These are phyloP conservation scores for Synergus itoensis DNA, from an alignment of 2,888 invertebrate genomes.

Conservation along the genomic window DNA sequence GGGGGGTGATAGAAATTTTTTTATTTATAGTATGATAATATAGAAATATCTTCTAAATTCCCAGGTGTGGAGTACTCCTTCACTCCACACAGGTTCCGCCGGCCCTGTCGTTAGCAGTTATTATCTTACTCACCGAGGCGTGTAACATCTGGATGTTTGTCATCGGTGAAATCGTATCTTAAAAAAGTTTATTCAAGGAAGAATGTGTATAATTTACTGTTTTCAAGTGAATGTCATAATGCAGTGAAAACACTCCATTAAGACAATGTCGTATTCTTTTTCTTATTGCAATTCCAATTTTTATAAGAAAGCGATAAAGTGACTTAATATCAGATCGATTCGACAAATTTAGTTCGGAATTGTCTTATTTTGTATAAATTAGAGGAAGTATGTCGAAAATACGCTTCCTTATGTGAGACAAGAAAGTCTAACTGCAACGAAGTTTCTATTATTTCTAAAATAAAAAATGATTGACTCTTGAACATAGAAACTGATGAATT, in stretches of 20 bases:
- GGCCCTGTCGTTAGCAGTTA: too few species aligned
- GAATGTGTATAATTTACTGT: neutral
- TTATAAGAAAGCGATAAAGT: neutral
- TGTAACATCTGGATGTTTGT: neutral
- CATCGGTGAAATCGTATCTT: neutral
- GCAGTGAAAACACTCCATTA: neutral
- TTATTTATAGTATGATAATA: too few species aligned
- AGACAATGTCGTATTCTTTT: neutral
- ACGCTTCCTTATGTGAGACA: neutral
- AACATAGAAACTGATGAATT: neutral
- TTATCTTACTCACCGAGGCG: neutral
- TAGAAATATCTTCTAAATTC: too few species aligned
- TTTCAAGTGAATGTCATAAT: neutral
- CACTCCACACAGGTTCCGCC: too few species aligned
- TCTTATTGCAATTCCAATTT: neutral
- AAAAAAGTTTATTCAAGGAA: neutral
- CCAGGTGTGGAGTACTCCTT: too few species aligned
- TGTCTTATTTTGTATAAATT: neutral
- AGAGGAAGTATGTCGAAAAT: conserved; percentile 2
- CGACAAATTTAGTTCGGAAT: neutral
- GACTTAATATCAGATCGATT: neutral
- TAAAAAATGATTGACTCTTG: neutral
- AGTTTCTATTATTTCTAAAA: conserved; percentile 23
- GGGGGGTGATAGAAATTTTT: too few species aligned
- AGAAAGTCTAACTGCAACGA: neutral